Percentiles rank a stretch among this genome's conserved stretches.
Conservation (phyloP, 1,140 invertebrate genomes). For the Thaumetopoea pityocampa region DNA sequence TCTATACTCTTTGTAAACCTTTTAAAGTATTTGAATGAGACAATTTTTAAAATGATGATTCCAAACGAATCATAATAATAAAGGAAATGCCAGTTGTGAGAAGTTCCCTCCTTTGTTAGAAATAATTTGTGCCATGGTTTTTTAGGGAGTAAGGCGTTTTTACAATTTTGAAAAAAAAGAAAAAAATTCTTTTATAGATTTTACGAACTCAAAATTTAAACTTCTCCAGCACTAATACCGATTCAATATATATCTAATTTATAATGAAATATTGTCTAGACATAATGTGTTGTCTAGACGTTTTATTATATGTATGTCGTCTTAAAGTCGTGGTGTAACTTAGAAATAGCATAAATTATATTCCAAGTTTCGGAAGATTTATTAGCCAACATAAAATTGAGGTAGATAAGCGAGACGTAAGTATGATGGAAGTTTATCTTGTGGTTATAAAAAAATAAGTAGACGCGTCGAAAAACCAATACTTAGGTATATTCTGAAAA, state of each 20-base stretch:
- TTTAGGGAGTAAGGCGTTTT: constrained; percentile 62
- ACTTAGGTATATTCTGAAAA: too few species aligned
- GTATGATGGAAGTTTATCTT: constrained; percentile 28
- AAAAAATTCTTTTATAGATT: too few species aligned
- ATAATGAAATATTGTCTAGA: too few species aligned
- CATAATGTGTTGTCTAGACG: too few species aligned
- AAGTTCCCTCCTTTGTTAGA: constrained; percentile 65
- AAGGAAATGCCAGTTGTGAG: constrained; percentile 56
- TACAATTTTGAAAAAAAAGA: constrained; percentile 30
- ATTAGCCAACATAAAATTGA: constrained; percentile 65
- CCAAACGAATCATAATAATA: constrained; percentile 34
- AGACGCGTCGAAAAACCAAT: constrained; percentile 38
- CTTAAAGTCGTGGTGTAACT: not conserved
- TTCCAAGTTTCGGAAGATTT: constrained; percentile 68
- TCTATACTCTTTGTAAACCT: constrained; percentile 29
- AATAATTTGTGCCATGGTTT: constrained; percentile 68
- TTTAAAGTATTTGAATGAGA: constrained; percentile 24
- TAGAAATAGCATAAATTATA: constrained; percentile 19
- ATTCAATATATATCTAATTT: too few species aligned
- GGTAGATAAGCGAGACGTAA: constrained; percentile 53
- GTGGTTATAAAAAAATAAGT: constrained; percentile 40
- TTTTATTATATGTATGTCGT: too few species aligned
- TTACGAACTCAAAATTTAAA: too few species aligned
- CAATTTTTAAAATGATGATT: constrained; percentile 25
- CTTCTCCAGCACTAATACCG: constrained; percentile 9